Percentiles rank a stretch among this genome's conserved stretches.
Evolutionary conservation across 2,888 invertebrate genomes (phyloP).

Genomic region (Hypomecis atomaria): DNA sequence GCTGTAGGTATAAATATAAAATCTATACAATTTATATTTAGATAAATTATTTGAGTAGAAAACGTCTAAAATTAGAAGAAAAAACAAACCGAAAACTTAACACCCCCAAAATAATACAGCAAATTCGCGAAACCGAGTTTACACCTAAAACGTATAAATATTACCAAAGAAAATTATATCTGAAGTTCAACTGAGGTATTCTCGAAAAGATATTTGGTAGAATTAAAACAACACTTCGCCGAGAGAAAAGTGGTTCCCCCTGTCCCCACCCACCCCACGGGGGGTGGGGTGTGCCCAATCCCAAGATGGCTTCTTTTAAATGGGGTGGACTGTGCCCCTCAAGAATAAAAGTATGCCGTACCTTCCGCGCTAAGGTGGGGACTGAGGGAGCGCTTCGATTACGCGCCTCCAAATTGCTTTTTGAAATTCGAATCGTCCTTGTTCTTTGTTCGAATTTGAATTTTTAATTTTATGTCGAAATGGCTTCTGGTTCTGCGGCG

Average conservation of each 20-base stretch:
- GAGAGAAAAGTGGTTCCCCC: slow-evolving; percentile 79
- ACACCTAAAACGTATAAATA: slow-evolving; percentile 78
- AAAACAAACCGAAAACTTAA: slow-evolving; percentile 13
- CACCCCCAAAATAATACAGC: slow-evolving; percentile 21
- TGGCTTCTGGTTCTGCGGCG: slow-evolving; percentile 39
- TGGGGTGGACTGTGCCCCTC: slow-evolving; percentile 81
- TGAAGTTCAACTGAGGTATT: slow-evolving; percentile 79
- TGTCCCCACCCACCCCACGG: slow-evolving; percentile 49
- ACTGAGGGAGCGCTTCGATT: slow-evolving; percentile 66
- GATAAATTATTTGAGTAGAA: not conserved
- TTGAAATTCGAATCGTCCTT: slow-evolving; percentile 65
- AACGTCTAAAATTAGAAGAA: slow-evolving; percentile 8
- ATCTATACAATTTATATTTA: not conserved
- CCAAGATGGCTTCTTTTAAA: slow-evolving; percentile 85
- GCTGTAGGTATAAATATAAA: not conserved
- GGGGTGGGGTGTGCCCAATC: slow-evolving; percentile 59
- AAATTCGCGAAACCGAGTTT: slow-evolving; percentile 49
- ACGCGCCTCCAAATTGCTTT: slow-evolving; percentile 74
- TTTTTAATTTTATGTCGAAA: slow-evolving; percentile 46
- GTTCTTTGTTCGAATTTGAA: slow-evolving; percentile 49
- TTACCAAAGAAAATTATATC: slow-evolving; percentile 80
- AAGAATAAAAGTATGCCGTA: slow-evolving; percentile 82
- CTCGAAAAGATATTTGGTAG: slow-evolving; percentile 84
- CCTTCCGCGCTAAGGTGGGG: slow-evolving; percentile 74
- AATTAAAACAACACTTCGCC: slow-evolving; percentile 84